These are phyloP conservation scores for Yasuhikotakia modesta DNA, from an alignment of 2,797 vertebrate species.

Conservation along the genomic window DNA sequence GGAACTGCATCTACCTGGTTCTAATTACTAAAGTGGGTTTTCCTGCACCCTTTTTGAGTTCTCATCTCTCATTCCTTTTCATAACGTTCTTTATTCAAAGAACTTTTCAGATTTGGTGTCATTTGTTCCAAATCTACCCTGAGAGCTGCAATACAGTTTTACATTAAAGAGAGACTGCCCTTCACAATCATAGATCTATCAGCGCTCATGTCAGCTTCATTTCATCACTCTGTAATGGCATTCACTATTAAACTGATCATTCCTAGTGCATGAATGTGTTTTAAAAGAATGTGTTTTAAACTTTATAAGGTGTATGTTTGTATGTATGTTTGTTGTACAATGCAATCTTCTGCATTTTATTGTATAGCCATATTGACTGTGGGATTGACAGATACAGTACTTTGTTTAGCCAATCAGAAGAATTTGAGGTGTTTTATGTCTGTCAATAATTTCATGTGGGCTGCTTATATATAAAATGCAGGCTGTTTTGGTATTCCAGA, in stretches of 20 bases:
- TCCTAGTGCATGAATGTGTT: neutral
- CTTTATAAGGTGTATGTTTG: neutral
- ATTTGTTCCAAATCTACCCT: constrained; percentile 29
- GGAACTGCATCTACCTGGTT: constrained; percentile 11
- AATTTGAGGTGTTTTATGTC: neutral
- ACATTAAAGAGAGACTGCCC: constrained; percentile 40
- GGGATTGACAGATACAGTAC: neutral
- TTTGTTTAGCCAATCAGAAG: neutral
- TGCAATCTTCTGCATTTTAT: neutral
- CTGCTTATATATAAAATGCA: neutral
- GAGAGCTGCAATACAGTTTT: constrained; percentile 29
- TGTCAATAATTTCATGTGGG: neutral
- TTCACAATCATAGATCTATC: neutral
- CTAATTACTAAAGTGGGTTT: constrained; percentile 42
- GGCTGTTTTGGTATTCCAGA: neutral
- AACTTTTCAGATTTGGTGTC: constrained; percentile 50
- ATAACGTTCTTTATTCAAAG: constrained; percentile 41
- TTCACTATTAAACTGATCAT: neutral
- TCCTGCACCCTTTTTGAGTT: constrained; percentile 16
- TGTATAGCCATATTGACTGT: neutral
- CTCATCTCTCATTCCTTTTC: constrained; percentile 56
- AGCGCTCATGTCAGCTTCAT: neutral
- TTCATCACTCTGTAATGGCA: neutral
- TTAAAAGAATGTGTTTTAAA: neutral
- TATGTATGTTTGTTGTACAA: too few species aligned